These are phyloP conservation scores for Molanna angustata DNA, from an alignment of 2,888 invertebrate species.

Conservation along the genomic window DNA sequence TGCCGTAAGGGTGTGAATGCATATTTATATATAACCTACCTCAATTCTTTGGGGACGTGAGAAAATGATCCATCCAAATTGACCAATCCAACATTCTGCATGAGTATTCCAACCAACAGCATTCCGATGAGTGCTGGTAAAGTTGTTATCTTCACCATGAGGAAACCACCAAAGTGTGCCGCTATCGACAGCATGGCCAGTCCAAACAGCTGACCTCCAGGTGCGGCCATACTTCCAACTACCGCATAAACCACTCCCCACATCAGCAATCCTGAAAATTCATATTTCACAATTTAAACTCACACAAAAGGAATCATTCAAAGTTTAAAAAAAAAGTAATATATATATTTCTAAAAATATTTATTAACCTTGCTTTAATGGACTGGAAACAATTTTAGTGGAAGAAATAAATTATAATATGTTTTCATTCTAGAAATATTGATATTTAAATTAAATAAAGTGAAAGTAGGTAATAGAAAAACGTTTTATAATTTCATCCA, in stretches of 20 bases:
- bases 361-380: no score
- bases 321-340: no score
- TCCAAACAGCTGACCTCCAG: slow-evolving; percentile 80
- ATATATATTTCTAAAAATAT: no score
- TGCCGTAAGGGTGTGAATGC: slow-evolving; percentile 31
- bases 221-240: slow-evolving; percentile 74
- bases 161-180: slow-evolving; percentile 80
- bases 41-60: slow-evolving; percentile 66
- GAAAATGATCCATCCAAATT: slow-evolving; percentile 63
- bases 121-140: slow-evolving; percentile 85
- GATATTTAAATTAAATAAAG: no score
- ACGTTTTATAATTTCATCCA: no score
- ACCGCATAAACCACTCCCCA: slow-evolving; percentile 78
- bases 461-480: no score
- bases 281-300: no score
- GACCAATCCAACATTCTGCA: slow-evolving; percentile 70
- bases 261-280: slow-evolving; percentile 58
- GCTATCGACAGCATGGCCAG: slow-evolving; percentile 71
- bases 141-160: slow-evolving; percentile 71
- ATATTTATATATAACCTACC: no score
- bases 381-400: no score
- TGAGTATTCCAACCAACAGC: slow-evolving; percentile 75
- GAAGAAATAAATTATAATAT: no score
- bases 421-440: no score
- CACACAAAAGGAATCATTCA: no score